Conservation (phyloP, 1,140 invertebrate species). For the Trigoniulus corallinus region DNA sequence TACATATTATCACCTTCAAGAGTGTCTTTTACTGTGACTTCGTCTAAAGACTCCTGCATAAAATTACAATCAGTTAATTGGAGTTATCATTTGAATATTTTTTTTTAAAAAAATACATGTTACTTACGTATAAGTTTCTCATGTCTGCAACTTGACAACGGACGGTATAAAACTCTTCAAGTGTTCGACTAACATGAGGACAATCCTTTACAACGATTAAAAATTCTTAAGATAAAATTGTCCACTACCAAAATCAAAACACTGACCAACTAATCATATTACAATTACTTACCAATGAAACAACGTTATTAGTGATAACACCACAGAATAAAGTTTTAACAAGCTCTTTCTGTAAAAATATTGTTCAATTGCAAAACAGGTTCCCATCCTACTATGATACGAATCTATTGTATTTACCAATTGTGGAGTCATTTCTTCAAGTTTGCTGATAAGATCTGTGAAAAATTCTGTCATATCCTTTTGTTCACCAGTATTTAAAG, state of each 20-base stretch:
- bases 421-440: constrained; percentile 88
- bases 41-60: constrained; percentile 64
- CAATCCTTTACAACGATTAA: constrained; percentile 48
- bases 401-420: constrained; percentile 27
- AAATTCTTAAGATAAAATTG: not conserved
- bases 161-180: constrained; percentile 92
- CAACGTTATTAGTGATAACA: constrained; percentile 83
- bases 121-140: constrained; percentile 63
- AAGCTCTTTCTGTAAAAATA: constrained; percentile 44
- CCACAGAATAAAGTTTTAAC: constrained; percentile 86
- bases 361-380: too few species aligned
- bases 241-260: too few species aligned
- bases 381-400: too few species aligned
- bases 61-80: not conserved
- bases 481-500: constrained; percentile 87
- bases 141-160: constrained; percentile 90
- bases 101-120: not conserved
- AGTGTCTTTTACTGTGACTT: constrained; percentile 91
- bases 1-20: constrained; percentile 95
- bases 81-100: not conserved
- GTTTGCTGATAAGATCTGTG: constrained; percentile 84
- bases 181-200: constrained; percentile 76
- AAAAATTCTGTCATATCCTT: constrained; percentile 98
- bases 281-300: constrained; percentile 47
- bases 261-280: too few species aligned